These are phyloP conservation scores for Regulus satrapa DNA, from an alignment of 2,113 vertebrate genomes.

Conservation along the genomic window DNA sequence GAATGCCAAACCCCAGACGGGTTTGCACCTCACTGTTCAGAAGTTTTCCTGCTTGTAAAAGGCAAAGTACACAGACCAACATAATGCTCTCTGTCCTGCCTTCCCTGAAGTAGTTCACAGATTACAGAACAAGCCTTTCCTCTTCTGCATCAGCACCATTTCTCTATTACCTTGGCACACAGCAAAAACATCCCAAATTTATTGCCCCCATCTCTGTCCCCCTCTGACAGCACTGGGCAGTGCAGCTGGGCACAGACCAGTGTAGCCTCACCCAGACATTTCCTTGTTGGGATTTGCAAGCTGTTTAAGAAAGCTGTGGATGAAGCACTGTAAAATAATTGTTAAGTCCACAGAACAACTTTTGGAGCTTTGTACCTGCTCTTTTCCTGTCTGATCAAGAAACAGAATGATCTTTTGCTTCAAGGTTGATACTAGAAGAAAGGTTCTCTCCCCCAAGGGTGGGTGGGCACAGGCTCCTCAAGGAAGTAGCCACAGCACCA, in stretches of 20 bases:
- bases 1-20: rapidly evolving
- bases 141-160: background rate
- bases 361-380: background rate
- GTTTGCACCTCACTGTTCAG: background rate
- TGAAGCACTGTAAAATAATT: background rate
- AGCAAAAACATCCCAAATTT: background rate
- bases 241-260: background rate
- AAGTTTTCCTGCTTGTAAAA: background rate
- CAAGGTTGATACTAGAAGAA: background rate
- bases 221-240: background rate
- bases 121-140: background rate
- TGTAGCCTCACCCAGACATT: rapidly evolving
- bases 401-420: background rate
- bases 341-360: background rate
- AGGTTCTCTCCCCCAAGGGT: background rate
- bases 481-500: background rate
- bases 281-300: background rate
- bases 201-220: background rate
- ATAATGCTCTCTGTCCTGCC: background rate
- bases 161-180: background rate
- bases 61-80: background rate
- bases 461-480: background rate
- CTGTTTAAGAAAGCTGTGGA: background rate
- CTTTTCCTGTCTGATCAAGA: background rate
- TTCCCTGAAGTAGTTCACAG: background rate